phyloP scores from a whole-genome alignment of 1,140 invertebrate species.

The Orchesella cincta region DNA sequence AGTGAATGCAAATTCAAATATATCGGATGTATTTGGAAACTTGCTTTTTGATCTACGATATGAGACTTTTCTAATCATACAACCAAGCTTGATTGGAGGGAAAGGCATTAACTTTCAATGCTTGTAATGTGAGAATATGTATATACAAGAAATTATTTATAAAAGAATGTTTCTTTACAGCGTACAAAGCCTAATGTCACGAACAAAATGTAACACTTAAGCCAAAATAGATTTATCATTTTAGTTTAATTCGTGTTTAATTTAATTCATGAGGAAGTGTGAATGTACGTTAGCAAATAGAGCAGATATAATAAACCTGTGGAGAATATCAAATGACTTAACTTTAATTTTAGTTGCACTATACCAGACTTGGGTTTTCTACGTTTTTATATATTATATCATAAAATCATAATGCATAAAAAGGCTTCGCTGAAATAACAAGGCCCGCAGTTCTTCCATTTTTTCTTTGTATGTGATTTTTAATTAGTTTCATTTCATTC shows the following conservation, averaged over 20 bases:
- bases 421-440: too few relatives aligned
- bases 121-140: not conserved
- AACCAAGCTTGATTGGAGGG: constrained; percentile 26
- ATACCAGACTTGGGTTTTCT: too few relatives aligned
- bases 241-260: not conserved
- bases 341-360: too few relatives aligned
- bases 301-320: too few relatives aligned
- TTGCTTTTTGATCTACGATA: not conserved
- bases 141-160: not conserved
- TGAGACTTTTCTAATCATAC: not conserved
- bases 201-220: not conserved
- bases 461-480: too few relatives aligned
- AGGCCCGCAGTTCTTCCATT: too few relatives aligned
- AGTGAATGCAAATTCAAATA: constrained; percentile 37
- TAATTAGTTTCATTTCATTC: too few relatives aligned
- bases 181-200: too few relatives aligned
- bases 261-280: not conserved
- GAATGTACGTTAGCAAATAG: not conserved
- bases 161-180: too few relatives aligned
- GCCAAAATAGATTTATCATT: constrained; percentile 15
- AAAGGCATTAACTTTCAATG: constrained; percentile 48
- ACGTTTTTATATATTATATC: too few relatives aligned
- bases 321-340: too few relatives aligned
- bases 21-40: constrained; percentile 34
- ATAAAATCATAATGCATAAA: too few relatives aligned